Base-by-base conservation (phyloP, 2,797 vertebrate species). In the Heliangelus exortis region DNA sequence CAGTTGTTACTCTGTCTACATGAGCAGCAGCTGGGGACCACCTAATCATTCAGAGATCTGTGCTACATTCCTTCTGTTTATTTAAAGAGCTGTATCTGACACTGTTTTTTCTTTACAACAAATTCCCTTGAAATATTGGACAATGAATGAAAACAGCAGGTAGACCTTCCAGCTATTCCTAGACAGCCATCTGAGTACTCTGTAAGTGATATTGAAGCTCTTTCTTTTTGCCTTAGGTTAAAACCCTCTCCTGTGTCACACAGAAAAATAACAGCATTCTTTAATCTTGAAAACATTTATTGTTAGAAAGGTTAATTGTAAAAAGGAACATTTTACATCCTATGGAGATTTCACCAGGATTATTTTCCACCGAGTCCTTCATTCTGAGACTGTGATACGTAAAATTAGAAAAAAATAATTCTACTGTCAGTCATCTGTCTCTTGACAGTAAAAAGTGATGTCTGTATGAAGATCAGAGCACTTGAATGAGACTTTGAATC, bases 111-210 rank as follows among this genome's bases (percentile, higher is more conserved):
- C 77, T 91, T 84, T 66, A 85, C 5, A 3, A 93, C 66, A 80
- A 91, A 73, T 95, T 97, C 93, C 91, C 95, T 96, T 96, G 84
- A 97, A 96, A 96, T 96, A 89, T 34, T 84, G 87, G 87, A 69
- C 77, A 68, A 69, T 54, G 69, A 91, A 69, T 43, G 76, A 66
- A 93, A 90, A 71, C 39, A 66, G 29, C 65, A 61, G 21, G 15
- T 54, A 84, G 75, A 83, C 50, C 39, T 90, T 74, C 51, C 73
- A 65, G 51, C 68, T 93, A 55, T 66, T 92, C 71, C 57, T 74
- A 65, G 71, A 82, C 45, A 95, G 54, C 61, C n/a, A 51, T 34
- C 39, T 71, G 57, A 91, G 51, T 73, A 86, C 39, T 78, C 77
- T 41, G 28, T 39, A 72, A 86, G 28, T 67, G 65, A 84, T 57